A percentile compares a stretch with the other conserved stretches of the same genome.
These are phyloP conservation scores for Laupala kohalensis DNA, from an alignment of 1,140 invertebrate genomes.

Conservation along the genomic window DNA sequence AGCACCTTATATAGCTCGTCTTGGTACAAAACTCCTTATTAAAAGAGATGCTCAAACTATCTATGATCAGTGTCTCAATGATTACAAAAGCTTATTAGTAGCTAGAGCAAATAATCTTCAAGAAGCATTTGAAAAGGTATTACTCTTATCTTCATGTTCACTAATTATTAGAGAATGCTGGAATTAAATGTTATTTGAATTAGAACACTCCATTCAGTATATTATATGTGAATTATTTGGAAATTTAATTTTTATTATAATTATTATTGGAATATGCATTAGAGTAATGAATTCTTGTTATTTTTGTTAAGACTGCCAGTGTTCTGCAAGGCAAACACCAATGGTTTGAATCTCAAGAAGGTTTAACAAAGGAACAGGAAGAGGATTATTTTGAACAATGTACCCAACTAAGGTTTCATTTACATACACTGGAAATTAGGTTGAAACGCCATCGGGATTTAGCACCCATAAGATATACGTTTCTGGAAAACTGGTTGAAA, in stretches of 20 bases:
- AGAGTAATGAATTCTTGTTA: too few relatives aligned
- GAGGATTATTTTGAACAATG: slow-evolving; percentile 27
- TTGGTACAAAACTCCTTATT: slow-evolving; percentile 26
- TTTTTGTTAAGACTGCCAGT: too few relatives aligned
- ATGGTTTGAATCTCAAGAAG: slow-evolving; percentile 32
- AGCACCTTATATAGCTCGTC: slow-evolving; percentile 36
- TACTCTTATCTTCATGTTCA: too few relatives aligned
- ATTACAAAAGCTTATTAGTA: slow-evolving; percentile 36
- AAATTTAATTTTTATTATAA: too few relatives aligned
- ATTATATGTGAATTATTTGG: too few relatives aligned
- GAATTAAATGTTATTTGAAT: too few relatives aligned
- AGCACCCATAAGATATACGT: slow-evolving; percentile 24
- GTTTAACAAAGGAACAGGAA: slow-evolving; percentile 28
- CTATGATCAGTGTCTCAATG: slow-evolving; percentile 34
- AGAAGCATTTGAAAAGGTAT: slow-evolving; percentile 25
- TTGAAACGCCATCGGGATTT: slow-evolving; percentile 28
- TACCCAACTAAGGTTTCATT: slow-evolving; percentile 26
- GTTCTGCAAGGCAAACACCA: slow-evolving; percentile 31
- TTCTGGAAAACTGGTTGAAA: slow-evolving; percentile 19
- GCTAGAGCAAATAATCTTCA: slow-evolving; percentile 38
- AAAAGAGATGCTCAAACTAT: slow-evolving; percentile 28
- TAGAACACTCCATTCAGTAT: too few relatives aligned
- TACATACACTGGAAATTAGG: slow-evolving; percentile 31
- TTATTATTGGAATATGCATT: too few relatives aligned
- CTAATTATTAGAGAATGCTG: too few relatives aligned